Conservation (phyloP, 2,888 invertebrate species). For the Exocentrus adspersus region DNA sequence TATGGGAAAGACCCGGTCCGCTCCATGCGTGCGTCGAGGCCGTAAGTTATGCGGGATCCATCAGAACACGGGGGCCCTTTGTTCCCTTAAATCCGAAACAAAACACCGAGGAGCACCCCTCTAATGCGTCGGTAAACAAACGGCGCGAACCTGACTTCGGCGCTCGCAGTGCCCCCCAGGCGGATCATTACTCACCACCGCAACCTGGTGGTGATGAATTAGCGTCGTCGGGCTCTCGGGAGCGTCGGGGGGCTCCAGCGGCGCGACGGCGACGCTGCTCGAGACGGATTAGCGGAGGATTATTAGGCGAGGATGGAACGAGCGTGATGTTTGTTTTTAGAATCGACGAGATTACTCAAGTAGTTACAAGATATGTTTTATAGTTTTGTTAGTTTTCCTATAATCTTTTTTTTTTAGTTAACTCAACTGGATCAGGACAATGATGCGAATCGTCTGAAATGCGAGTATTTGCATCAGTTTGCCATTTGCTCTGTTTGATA, state of each 20-base stretch:
- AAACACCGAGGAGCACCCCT: not conserved
- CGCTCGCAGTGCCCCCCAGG: slow-evolving; percentile 25
- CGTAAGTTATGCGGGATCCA: not conserved
- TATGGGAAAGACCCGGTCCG: too few species aligned
- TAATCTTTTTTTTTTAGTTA: too few species aligned
- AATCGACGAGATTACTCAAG: too few species aligned
- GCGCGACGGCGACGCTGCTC: not conserved
- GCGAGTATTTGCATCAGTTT: too few species aligned
- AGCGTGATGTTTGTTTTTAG: too few species aligned
- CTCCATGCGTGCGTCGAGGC: not conserved
- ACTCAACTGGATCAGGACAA: too few species aligned
- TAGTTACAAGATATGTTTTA: too few species aligned
- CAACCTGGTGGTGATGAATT: slow-evolving; percentile 32
- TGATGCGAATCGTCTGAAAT: too few species aligned
- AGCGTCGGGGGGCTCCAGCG: not conserved
- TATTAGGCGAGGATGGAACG: not conserved
- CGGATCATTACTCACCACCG: slow-evolving; percentile 32
- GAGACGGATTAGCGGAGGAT: not conserved
- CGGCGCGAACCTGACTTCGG: slow-evolving; percentile 22
- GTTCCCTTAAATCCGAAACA: not conserved
- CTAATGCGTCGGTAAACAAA: slow-evolving; percentile 10
- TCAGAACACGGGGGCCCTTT: not conserved
- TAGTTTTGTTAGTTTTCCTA: too few species aligned
- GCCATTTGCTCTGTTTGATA: not conserved
- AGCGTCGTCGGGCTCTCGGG: slow-evolving; percentile 18